These are phyloP conservation scores for Dicrurus megarhynchus DNA, from an alignment of 2,113 vertebrate genomes.

Conservation along the genomic window DNA sequence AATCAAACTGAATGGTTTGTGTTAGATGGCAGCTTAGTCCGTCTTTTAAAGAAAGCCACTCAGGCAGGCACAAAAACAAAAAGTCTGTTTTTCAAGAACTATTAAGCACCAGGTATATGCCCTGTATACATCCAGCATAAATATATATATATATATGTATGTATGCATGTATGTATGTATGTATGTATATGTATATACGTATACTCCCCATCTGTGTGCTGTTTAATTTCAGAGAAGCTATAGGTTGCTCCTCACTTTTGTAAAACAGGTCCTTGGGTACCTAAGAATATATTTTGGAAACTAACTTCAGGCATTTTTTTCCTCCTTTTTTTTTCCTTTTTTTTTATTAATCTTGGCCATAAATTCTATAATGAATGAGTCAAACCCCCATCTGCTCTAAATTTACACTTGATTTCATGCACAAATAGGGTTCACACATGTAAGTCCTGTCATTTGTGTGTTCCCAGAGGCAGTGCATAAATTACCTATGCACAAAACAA, in stretches of 20 bases:
- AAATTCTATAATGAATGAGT: conserved; percentile 37
- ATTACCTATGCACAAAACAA: conserved; percentile 27
- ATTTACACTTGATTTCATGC: conserved; percentile 60
- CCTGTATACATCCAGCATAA: neutral
- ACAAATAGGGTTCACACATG: conserved; percentile 56
- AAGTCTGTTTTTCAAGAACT: neutral
- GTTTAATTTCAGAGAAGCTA: neutral
- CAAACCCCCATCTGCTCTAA: conserved; percentile 56
- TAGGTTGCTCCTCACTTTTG: neutral
- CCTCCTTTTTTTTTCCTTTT: neutral
- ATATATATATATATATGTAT: accelerated
- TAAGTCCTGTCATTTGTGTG: conserved; percentile 36
- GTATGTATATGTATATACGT: too few species aligned
- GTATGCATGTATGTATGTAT: accelerated
- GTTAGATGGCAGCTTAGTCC: neutral
- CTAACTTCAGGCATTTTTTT: neutral
- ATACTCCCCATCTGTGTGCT: accelerated
- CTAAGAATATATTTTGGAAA: neutral
- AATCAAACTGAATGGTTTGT: neutral
- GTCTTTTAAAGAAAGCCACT: neutral
- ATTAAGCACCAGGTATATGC: neutral
- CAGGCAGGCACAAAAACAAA: neutral
- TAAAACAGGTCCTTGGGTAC: neutral
- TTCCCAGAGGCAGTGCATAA: conserved; percentile 53
- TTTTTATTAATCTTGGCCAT: conserved; percentile 17